phyloP scores from a whole-genome alignment of 2,888 invertebrate species.

The Harpagoxenus sublaevis region DNA sequence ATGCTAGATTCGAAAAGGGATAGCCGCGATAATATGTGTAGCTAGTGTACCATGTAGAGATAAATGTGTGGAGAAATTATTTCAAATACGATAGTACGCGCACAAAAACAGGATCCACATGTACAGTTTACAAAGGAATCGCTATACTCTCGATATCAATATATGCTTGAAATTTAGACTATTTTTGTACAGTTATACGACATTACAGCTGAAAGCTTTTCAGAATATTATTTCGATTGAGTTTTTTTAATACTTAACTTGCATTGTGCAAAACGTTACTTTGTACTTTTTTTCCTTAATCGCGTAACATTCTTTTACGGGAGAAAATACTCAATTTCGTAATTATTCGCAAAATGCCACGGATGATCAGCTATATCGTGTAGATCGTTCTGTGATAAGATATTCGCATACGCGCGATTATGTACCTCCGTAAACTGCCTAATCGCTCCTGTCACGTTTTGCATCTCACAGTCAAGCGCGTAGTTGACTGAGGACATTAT shows the following conservation, averaged over 20 bases:
- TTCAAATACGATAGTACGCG: constrained; percentile 36
- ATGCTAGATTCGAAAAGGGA: constrained; percentile 24
- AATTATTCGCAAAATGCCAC: neutral
- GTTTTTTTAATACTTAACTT: neutral
- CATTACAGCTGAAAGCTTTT: neutral
- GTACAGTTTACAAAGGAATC: constrained; percentile 3
- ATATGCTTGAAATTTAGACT: neutral
- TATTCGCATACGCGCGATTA: constrained; percentile 34
- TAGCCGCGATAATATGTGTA: constrained; percentile 34
- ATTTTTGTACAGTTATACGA: neutral
- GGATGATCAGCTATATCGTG: neutral
- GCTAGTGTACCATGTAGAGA: neutral
- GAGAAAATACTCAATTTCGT: neutral
- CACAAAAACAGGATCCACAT: neutral
- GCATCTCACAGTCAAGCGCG: constrained; percentile 34
- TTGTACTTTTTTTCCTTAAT: neutral
- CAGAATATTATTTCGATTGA: neutral
- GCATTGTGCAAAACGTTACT: neutral
- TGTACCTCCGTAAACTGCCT: constrained; percentile 20
- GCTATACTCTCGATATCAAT: neutral
- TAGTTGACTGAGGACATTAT: constrained; percentile 48
- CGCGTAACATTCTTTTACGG: neutral
- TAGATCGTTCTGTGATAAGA: constrained; percentile 6
- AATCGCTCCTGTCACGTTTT: constrained; percentile 43
- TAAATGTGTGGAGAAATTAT: constrained; percentile 45